These are phyloP conservation scores for Dicrurus megarhynchus DNA, from an alignment of 2,113 vertebrate species.

Conservation along the genomic window DNA sequence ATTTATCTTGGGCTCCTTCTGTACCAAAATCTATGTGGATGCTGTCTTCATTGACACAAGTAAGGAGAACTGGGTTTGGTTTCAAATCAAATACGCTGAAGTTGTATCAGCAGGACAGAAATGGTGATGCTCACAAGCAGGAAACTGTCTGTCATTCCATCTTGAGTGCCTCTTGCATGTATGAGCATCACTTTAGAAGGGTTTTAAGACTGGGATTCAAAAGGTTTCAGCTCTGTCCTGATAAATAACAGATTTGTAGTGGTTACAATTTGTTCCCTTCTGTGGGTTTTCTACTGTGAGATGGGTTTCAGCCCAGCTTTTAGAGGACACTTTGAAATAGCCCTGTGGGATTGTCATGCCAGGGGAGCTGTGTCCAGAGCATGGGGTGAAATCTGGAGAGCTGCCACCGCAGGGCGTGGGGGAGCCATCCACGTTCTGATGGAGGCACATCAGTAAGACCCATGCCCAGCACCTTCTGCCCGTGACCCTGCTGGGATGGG, in stretches of 20 bases:
- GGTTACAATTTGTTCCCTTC: neutral
- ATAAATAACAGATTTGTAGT: neutral
- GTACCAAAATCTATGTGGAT: constrained; percentile 98
- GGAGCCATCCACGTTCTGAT: neutral
- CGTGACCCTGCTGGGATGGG: neutral
- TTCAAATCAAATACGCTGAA: neutral
- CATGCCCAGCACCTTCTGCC: neutral
- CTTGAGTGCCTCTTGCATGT: neutral
- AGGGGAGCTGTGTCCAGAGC: neutral
- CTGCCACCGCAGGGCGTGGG: neutral
- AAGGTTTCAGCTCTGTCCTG: neutral
- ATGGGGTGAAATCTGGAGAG: neutral
- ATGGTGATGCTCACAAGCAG: neutral
- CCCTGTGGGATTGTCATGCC: neutral
- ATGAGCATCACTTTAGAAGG: neutral
- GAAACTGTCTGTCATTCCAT: neutral
- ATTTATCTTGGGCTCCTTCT: constrained; percentile 97
- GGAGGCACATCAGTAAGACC: neutral
- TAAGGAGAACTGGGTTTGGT: constrained; percentile 68
- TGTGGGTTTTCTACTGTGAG: neutral
- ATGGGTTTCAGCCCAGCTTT: neutral
- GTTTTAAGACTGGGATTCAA: neutral
- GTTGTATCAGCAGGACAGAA: neutral
- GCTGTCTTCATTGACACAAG: constrained; percentile 93
- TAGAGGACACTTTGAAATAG: neutral